Conservation (phyloP, 2,888 invertebrate genomes). For the Lamellibrachia columna region DNA sequence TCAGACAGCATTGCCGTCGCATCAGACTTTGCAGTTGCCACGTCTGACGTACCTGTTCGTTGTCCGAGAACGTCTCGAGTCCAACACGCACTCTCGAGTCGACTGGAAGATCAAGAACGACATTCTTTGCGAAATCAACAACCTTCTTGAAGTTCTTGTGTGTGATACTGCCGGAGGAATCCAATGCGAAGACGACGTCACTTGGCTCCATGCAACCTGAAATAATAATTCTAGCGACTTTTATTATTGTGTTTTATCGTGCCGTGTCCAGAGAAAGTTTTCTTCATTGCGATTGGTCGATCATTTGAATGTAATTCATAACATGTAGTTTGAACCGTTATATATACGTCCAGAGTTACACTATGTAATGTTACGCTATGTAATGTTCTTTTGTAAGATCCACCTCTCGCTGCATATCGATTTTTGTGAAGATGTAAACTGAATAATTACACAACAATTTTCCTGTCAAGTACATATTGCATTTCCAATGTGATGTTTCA, state of each 20-base stretch:
- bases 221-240: not conserved
- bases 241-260: not conserved
- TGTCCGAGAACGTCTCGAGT: conserved; percentile 24
- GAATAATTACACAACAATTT: too few relatives aligned
- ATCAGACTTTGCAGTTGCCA: not conserved
- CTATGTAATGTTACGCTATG: too few relatives aligned
- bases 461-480: not conserved
- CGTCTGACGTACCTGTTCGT: not conserved
- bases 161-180: conserved; percentile 24
- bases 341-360: too few relatives aligned
- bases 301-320: too few relatives aligned
- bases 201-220: conserved; percentile 18
- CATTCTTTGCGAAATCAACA: conserved; percentile 24
- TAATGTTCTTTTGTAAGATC: too few relatives aligned
- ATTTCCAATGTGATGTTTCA: not conserved
- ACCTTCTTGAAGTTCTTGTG: conserved; percentile 23
- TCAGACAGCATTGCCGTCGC: not conserved
- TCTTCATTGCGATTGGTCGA: too few relatives aligned
- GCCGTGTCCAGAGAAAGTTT: not conserved
- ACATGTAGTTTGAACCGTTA: too few relatives aligned
- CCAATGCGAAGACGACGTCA: conserved; percentile 24
- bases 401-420: too few relatives aligned
- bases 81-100: not conserved
- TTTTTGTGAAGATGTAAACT: too few relatives aligned
- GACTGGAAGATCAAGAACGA: conserved; percentile 22